phyloP scores from a whole-genome alignment of 2,113 vertebrate species.

The Rhipidura dahli region DNA sequence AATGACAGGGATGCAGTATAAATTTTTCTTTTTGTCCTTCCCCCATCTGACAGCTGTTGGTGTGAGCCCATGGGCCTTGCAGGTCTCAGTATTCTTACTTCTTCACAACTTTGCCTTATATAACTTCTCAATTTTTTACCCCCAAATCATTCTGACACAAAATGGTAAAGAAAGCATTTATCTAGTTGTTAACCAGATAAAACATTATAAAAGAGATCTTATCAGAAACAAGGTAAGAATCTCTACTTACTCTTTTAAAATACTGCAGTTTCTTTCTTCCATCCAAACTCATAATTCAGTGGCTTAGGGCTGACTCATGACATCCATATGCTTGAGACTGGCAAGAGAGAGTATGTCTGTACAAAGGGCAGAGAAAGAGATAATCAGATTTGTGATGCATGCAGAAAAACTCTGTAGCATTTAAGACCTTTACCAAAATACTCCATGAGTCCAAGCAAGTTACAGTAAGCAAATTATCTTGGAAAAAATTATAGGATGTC shows the following conservation, averaged over 20 bases:
- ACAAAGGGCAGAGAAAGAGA: not conserved
- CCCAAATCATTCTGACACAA: not conserved
- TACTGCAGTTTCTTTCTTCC: not conserved
- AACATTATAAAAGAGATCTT: not conserved
- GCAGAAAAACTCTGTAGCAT: not conserved
- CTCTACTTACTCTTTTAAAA: not conserved
- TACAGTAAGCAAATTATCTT: conserved; percentile 25
- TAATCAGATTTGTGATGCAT: conserved; percentile 9
- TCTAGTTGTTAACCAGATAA: not conserved
- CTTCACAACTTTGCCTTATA: not conserved
- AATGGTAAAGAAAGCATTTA: not conserved
- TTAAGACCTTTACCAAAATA: conserved; percentile 18
- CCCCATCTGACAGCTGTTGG: not conserved
- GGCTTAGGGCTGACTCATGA: conserved; percentile 4
- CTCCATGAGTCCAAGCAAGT: not conserved
- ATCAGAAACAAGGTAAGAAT: not conserved
- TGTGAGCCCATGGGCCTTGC: not conserved
- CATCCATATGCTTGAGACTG: not conserved
- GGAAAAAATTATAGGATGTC: not conserved
- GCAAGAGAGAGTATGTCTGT: not conserved
- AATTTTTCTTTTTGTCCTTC: not conserved
- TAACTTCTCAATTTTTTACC: not conserved
- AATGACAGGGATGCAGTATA: not conserved
- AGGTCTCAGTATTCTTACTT: not conserved
- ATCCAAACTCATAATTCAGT: not conserved